Percentiles rank a stretch among this genome's conserved stretches.
These are phyloP conservation scores for Atractosteus spatula DNA, from an alignment of 2,113 vertebrate genomes.

Conservation along the genomic window DNA sequence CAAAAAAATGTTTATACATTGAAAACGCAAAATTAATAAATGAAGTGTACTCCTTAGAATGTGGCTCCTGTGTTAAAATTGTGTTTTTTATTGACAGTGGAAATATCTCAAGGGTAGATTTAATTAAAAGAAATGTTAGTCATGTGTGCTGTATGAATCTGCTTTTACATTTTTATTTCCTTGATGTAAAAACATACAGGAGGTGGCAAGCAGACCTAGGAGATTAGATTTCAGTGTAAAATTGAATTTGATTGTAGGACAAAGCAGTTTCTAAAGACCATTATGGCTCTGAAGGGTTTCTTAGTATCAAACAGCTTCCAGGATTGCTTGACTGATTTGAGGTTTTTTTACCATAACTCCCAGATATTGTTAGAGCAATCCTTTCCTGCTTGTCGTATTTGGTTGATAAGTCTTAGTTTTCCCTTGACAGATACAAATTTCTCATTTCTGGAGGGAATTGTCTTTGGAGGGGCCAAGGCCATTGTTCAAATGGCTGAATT, in stretches of 20 bases:
- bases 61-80: no score
- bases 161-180: conserved; percentile 34
- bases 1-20: no score
- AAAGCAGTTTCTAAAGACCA: conserved; percentile 52
- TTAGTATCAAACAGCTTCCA: conserved; percentile 26
- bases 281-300: conserved; percentile 47
- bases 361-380: conserved; percentile 33
- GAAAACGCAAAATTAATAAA: no score
- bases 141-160: neutral
- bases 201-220: conserved; percentile 36
- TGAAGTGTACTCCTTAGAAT: no score
- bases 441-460: neutral
- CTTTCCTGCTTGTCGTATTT: conserved; percentile 37
- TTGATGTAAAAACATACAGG: conserved; percentile 54
- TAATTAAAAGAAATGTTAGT: no score
- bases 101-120: no score
- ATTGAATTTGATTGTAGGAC: conserved; percentile 53
- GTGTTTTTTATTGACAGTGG: no score
- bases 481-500: no score
- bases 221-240: conserved; percentile 51
- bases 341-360: conserved; percentile 49
- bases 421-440: neutral
- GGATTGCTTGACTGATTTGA: conserved; percentile 42
- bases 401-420: neutral
- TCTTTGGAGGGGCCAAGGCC: neutral